Evolutionary conservation across 1,140 invertebrate species (phyloP).

Genomic region (Mya arenaria): DNA sequence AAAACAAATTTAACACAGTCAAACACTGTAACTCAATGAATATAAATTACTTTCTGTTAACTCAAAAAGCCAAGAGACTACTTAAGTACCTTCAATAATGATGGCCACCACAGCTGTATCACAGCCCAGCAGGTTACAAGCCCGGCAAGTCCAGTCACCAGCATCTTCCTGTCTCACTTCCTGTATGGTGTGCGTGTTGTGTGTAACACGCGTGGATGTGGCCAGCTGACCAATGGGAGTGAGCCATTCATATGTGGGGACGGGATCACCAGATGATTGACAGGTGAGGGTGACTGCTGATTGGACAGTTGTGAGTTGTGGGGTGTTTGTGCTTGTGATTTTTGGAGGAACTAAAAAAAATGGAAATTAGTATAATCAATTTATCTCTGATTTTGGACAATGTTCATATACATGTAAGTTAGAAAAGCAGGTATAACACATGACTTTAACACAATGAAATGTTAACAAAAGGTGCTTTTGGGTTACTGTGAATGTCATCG

Average conservation of each 20-base stretch:
- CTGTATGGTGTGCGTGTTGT: neutral
- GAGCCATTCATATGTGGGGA: slow-evolving; percentile 32
- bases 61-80: too few relatives aligned
- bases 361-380: too few relatives aligned
- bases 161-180: slow-evolving; percentile 5
- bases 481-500: too few relatives aligned
- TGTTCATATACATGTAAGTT: too few relatives aligned
- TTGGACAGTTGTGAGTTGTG: slow-evolving; percentile 12
- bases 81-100: slow-evolving; percentile 45
- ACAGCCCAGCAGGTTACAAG: slow-evolving; percentile 38
- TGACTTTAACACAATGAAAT: too few relatives aligned
- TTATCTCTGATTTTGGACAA: too few relatives aligned
- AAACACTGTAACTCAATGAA: too few relatives aligned
- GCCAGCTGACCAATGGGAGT: slow-evolving; percentile 13
- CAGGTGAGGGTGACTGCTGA: slow-evolving; percentile 38
- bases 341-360: slow-evolving; percentile 22
- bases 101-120: slow-evolving; percentile 19
- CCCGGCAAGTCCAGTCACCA: slow-evolving; percentile 32
- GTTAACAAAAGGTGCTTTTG: too few relatives aligned
- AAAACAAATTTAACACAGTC: too few relatives aligned
- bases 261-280: slow-evolving; percentile 37
- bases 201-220: neutral
- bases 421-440: too few relatives aligned
- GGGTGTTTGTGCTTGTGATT: slow-evolving; percentile 32
- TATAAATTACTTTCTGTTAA: too few relatives aligned